Conservation (phyloP, 2,113 vertebrate genomes). For the Esox niger region DNA sequence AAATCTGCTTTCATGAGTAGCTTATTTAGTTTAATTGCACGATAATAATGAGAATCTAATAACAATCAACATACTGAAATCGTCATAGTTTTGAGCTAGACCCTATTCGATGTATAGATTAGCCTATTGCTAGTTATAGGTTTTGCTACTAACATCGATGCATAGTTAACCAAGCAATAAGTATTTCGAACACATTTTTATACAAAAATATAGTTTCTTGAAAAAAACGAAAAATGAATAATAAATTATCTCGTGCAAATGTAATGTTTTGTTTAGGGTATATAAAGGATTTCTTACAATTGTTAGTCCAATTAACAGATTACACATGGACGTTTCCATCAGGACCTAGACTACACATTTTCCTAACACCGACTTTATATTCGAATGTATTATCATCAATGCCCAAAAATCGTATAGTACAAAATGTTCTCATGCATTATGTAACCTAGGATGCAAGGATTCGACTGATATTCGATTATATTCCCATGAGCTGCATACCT, state of each 20-base stretch:
- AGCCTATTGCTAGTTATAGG: too few species aligned
- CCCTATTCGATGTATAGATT: too few species aligned
- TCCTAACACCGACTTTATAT: not conserved
- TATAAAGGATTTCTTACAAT: conserved; percentile 64
- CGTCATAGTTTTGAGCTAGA: too few species aligned
- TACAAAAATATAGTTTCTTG: not conserved
- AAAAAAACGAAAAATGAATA: conserved; percentile 10
- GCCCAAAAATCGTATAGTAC: conserved; percentile 53
- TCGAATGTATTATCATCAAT: conserved; percentile 10
- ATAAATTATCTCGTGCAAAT: conserved; percentile 70
- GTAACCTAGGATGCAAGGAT: conserved; percentile 39
- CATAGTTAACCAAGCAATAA: too few species aligned
- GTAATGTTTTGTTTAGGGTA: conserved; percentile 80
- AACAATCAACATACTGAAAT: too few species aligned
- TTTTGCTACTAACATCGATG: too few species aligned
- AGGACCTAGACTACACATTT: not conserved
- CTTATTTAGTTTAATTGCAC: too few species aligned
- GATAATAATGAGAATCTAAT: too few species aligned
- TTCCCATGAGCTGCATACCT: conserved; percentile 25
- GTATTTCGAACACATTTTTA: not conserved
- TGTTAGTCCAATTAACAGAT: conserved; percentile 22
- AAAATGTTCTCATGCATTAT: conserved; percentile 70
- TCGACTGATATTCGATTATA: conserved; percentile 7
- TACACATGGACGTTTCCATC: not conserved
- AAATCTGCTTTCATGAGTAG: too few species aligned